These are phyloP conservation scores for Pseudolaguvia tuberculata DNA, from an alignment of 2,113 vertebrate genomes.

Conservation along the genomic window DNA sequence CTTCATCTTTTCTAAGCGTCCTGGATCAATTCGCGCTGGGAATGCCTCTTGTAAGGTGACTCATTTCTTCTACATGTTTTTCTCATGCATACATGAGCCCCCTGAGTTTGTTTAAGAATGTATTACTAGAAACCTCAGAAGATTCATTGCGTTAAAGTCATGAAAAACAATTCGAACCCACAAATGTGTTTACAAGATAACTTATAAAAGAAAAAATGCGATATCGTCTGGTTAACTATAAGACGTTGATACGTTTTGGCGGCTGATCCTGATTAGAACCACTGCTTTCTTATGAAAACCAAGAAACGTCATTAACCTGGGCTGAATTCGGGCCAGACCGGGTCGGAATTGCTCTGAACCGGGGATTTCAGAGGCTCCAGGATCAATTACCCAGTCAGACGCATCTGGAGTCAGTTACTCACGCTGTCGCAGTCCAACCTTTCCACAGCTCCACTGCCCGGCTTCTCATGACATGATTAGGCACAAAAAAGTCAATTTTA, in stretches of 20 bases:
- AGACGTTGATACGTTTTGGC: constrained; percentile 30
- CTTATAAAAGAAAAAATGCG: constrained; percentile 4
- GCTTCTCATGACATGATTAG: constrained; percentile 63
- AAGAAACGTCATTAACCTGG: constrained; percentile 30
- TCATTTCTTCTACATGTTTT: background rate
- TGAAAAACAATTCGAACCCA: constrained; percentile 13
- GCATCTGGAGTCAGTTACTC: constrained; percentile 70
- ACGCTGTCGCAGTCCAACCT: constrained; percentile 62
- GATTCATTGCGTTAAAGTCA: constrained; percentile 10
- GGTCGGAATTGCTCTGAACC: constrained; percentile 46
- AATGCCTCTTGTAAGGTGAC: too few species aligned
- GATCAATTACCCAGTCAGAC: constrained; percentile 70
- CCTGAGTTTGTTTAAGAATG: background rate
- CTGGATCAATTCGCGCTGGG: too few species aligned
- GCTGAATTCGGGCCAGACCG: constrained; percentile 43
- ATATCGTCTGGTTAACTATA: constrained; percentile 3
- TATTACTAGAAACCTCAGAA: constrained; percentile 1
- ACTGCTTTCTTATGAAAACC: constrained; percentile 34
- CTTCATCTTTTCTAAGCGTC: too few species aligned
- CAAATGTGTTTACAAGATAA: constrained; percentile 10
- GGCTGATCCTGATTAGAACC: constrained; percentile 19
- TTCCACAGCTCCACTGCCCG: constrained; percentile 57
- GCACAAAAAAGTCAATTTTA: constrained; percentile 63
- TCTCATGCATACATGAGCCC: background rate
- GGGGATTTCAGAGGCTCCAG: constrained; percentile 72